Evolutionary conservation across 2,113 vertebrate species (phyloP).

Genomic region (Columbina picui): DNA sequence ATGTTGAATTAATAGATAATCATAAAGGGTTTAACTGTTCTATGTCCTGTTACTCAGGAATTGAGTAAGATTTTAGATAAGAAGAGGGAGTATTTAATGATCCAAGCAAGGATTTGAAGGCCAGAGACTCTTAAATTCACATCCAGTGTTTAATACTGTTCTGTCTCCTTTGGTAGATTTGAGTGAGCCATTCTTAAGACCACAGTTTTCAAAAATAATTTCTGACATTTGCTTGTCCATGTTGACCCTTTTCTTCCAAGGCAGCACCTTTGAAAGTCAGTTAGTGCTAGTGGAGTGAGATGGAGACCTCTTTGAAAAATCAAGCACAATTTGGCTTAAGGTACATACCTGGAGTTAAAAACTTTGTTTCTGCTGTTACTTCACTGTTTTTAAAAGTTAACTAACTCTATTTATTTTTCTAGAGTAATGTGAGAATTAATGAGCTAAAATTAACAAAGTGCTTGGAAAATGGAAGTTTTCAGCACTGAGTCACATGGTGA

Average conservation of each 20-base stretch:
- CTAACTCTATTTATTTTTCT: not conserved
- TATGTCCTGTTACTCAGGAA: not conserved
- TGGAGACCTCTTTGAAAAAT: not conserved
- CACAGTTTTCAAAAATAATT: not conserved
- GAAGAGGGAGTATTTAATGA: not conserved
- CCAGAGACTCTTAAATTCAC: not conserved
- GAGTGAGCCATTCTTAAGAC: not conserved
- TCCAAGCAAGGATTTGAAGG: not conserved
- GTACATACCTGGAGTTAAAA: not conserved
- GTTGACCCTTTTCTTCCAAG: not conserved
- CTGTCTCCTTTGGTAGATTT: not conserved
- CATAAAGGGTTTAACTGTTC: slow-evolving; percentile 46
- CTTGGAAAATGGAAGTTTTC: not conserved
- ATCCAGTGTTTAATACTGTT: not conserved
- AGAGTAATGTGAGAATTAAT: not conserved
- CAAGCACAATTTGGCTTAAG: not conserved
- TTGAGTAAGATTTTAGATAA: not conserved
- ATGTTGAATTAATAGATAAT: slow-evolving; percentile 39
- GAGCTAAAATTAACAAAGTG: not conserved
- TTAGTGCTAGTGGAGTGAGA: not conserved
- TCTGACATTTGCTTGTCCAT: not conserved
- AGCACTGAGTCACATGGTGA: not conserved
- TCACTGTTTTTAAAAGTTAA: not conserved
- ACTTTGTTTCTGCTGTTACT: not conserved
- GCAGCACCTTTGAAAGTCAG: not conserved